Evolutionary conservation across 2,888 invertebrate genomes (phyloP).

Genomic region (Herminia tarsipennalis): DNA sequence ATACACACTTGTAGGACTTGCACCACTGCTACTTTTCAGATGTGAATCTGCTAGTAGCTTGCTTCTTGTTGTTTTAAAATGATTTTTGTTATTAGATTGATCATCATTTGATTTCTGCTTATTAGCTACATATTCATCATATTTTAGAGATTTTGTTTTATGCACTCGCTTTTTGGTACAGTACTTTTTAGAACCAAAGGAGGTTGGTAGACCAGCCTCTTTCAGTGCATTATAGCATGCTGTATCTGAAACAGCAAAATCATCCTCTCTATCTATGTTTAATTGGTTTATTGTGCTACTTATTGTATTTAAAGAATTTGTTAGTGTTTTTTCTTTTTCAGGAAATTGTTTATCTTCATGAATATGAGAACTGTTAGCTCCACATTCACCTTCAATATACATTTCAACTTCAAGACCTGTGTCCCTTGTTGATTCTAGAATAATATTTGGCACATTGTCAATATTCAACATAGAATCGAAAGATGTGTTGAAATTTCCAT

Average conservation of each 20-base stretch:
- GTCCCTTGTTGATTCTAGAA: neutral
- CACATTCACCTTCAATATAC: neutral
- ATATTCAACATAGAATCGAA: neutral
- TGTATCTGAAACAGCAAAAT: neutral
- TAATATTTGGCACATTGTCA: neutral
- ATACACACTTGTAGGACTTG: conserved; percentile 3
- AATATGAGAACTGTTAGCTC: neutral
- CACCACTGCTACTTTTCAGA: neutral
- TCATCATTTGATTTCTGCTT: conserved; percentile 8
- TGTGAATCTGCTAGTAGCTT: neutral
- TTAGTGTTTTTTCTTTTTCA: neutral
- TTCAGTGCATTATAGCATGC: conserved; percentile 32
- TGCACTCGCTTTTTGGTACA: conserved; percentile 6
- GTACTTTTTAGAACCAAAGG: conserved; percentile 49
- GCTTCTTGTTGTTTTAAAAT: neutral
- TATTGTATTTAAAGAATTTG: neutral
- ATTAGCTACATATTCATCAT: neutral
- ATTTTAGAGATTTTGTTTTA: conserved; percentile 3
- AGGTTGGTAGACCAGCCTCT: conserved; percentile 53
- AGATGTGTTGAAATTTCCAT: neutral
- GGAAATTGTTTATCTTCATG: neutral
- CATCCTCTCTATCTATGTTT: neutral
- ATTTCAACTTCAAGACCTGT: neutral
- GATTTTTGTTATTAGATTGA: neutral
- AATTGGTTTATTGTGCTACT: neutral